Base-by-base conservation (phyloP, 2,888 invertebrate species). In the Pilophorus perplexus region DNA sequence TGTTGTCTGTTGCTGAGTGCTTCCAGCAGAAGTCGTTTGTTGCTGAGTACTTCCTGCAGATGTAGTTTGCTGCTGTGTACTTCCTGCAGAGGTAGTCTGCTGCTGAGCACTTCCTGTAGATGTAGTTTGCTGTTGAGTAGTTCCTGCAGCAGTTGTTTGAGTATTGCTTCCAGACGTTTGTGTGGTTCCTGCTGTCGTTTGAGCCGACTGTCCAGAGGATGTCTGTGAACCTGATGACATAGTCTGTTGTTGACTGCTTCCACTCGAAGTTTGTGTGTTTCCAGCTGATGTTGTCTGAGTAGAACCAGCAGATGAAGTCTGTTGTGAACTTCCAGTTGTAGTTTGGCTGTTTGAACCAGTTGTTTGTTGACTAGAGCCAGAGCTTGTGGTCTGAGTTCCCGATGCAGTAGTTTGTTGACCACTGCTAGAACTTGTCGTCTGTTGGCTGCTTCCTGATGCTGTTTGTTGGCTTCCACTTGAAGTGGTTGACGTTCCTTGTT, bases 371-470 rank as follows among this genome's bases (percentile, higher is more conserved):
- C 71, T 71, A 8, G 55, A 68, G 18, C 42, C 27, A 12, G 67
- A 46, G 22, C 66, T 44, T 6, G 68, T 44, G 1, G 67, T 55
- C n/a, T n/a, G n/a, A 42, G 48, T 40, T 27, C 64, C 67, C 25
- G 71, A 57, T 14, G 69, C 28, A 6, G 71, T 62, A 2, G 68
- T 69, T 66, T 70, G 70, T 23, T 67, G 66, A 8, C 27, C 14
- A 27, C 18, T 42, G 23, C 46, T 14, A 18, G 50, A 52, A 50
- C 48, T 46, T 5, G 62, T 64, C 2, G 28, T 8, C 37, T 50
- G 67, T 54, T 50, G 66, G 8, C 1, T 59, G 18, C 57, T 64
- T 8, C 69, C 70, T 4, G 69, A 62, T 27, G 67, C 68, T 28
- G 57, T 46, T 37, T 62, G 57, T n/a, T 65, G 57, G n/a, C 54